Evolutionary conservation across 35 echinoderm and acorn worm species (phyloP), one percentile per base, ranked within the genome.

Genomic region (Heliocidaris erythrogramma): DNA sequence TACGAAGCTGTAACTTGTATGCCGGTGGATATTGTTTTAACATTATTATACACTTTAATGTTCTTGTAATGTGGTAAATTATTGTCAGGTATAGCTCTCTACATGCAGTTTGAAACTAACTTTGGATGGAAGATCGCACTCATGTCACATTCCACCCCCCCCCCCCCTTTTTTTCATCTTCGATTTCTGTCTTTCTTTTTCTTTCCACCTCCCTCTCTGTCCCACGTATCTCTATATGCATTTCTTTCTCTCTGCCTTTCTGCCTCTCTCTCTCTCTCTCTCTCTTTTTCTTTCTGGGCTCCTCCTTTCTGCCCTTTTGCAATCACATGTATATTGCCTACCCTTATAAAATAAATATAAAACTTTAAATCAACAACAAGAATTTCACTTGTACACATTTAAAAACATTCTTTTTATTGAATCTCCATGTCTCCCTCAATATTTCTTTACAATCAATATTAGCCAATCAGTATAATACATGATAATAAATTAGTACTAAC

Each of bases 401-500:
- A 5, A 16, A 42, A 42, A 42, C 16, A 89, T 89, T 89, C 13
- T 89, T 89, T 89, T 89, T 35, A 32, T 42, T 48, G 47, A 89
- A 47, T 89, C 87, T 42, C 31, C 31, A 89, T 48, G 17, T 89
- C 87, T n/a, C 87, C 47, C 87, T 48, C 47, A 42, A 42, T 18
- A 89, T 42, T 42, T 89, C 87, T 42, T 89, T n/a, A 89, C 87
- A 89, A 89, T 89, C 47, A 89, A 47, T 30, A 78, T n/a, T 78
- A 89, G 87, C 87, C 87, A 89, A 47, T 89, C 47, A 89, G 31
- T 89, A 89, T 89, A 89, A 89, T 89, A 89, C 87, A 89, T 42
- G 31, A 89, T 48, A 89, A 89, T 89, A 89, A 89, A 89, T 89
- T 89, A 89, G 87, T 89, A 89, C 87, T 89, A 89, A 89, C 87